These are phyloP conservation scores for Calameuta idolon DNA, from an alignment of 2,888 invertebrate genomes.

Conservation along the genomic window DNA sequence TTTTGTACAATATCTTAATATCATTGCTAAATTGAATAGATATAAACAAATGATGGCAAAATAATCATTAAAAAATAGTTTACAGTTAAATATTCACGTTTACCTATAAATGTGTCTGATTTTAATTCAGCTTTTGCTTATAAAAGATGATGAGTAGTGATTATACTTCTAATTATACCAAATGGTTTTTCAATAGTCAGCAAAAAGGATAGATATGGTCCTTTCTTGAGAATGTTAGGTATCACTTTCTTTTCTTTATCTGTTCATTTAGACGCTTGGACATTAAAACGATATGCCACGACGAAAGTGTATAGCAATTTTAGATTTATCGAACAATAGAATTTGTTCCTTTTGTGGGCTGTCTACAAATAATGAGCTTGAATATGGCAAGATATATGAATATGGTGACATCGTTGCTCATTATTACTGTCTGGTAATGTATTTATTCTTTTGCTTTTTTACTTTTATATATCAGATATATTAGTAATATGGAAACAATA, in stretches of 20 bases:
- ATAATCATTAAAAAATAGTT: neutral
- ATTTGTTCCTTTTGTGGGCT: constrained; percentile 72
- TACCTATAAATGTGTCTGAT: neutral
- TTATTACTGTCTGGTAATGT: constrained; percentile 79
- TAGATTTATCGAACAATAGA: constrained; percentile 36
- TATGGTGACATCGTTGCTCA: constrained; percentile 74
- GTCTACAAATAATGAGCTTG: constrained; percentile 69
- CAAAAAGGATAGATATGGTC: neutral
- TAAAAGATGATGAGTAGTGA: neutral
- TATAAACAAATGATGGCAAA: neutral
- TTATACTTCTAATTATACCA: neutral
- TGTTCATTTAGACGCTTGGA: neutral
- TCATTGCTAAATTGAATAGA: neutral
- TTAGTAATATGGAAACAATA: neutral
- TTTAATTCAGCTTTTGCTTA: neutral
- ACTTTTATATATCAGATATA: neutral
- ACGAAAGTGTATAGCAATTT: neutral
- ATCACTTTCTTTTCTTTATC: neutral
- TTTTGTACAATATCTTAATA: neutral
- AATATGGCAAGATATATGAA: constrained; percentile 71
- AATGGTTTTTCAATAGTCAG: neutral
- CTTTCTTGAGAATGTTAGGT: too few relatives aligned
- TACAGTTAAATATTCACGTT: neutral
- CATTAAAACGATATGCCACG: neutral
- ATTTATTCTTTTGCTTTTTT: neutral